Conservation (phyloP, 2,797 vertebrate genomes). For the Parauchenoglanis ngamensis region DNA sequence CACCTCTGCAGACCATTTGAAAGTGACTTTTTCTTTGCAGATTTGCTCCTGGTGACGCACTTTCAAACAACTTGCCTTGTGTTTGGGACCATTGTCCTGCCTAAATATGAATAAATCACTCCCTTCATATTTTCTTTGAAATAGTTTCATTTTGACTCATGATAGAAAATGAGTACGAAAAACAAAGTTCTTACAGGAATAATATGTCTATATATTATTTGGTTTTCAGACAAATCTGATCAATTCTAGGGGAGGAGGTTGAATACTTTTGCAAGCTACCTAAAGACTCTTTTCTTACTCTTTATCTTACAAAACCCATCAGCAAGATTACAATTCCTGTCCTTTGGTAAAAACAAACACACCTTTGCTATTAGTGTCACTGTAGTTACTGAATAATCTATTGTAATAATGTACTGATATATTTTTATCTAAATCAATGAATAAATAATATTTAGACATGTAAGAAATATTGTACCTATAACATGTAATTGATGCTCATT, state of each 20-base stretch:
- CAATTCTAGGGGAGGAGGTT: too few relatives aligned
- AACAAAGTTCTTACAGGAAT: too few relatives aligned
- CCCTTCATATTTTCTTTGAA: not conserved
- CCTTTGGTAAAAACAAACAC: not conserved
- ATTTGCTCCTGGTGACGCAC: not conserved
- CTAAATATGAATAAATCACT: not conserved
- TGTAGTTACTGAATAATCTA: not conserved
- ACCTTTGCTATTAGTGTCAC: not conserved
- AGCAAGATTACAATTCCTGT: not conserved
- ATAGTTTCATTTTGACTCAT: not conserved
- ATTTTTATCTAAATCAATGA: not conserved
- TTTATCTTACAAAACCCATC: not conserved
- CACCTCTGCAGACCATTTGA: not conserved
- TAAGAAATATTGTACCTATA: not conserved
- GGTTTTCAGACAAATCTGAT: not conserved
- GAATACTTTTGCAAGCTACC: not conserved
- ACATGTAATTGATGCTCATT: not conserved
- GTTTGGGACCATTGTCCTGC: too few relatives aligned
- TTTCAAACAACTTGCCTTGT: too few relatives aligned
- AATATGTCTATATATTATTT: not conserved
- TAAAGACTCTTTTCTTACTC: not conserved
- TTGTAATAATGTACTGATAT: not conserved
- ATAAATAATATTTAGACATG: not conserved
- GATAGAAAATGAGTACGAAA: not conserved
- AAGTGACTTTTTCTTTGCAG: not conserved